These are phyloP conservation scores for Mastacembelus armatus DNA, from an alignment of 2,797 vertebrate species.

Conservation along the genomic window DNA sequence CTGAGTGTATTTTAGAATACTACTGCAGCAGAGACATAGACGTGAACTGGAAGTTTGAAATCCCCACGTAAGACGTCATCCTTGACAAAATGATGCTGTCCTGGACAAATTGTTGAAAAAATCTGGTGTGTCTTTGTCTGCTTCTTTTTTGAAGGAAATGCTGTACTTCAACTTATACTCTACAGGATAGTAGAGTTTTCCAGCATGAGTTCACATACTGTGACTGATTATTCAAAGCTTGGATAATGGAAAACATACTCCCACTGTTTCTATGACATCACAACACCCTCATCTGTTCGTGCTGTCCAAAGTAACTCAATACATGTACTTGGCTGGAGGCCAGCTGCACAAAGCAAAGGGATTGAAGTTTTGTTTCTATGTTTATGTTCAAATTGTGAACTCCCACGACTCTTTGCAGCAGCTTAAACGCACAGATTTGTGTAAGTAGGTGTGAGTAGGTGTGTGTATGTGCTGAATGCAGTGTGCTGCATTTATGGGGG, in stretches of 20 bases:
- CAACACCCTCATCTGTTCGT: constrained; percentile 50
- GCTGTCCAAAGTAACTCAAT: constrained; percentile 56
- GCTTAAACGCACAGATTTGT: constrained; percentile 66
- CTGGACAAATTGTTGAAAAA: background rate
- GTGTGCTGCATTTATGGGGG: constrained; percentile 34
- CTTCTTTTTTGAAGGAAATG: constrained; percentile 21
- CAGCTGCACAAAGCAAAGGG: constrained; percentile 50
- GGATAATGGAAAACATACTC: constrained; percentile 56
- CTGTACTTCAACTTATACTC: background rate
- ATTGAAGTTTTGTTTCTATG: constrained; percentile 60
- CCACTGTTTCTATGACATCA: constrained; percentile 68
- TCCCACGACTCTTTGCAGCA: constrained; percentile 63
- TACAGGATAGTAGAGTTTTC: constrained; percentile 29
- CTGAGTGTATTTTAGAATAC: background rate
- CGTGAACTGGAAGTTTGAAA: constrained; percentile 34
- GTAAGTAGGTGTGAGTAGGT: constrained; percentile 61
- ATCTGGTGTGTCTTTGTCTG: background rate
- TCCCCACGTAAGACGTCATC: constrained; percentile 33
- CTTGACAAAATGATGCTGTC: background rate
- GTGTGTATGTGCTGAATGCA: constrained; percentile 42
- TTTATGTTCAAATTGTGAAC: constrained; percentile 58
- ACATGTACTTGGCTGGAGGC: constrained; percentile 43
- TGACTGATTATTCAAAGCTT: constrained; percentile 51
- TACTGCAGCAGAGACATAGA: constrained; percentile 13
- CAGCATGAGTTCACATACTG: constrained; percentile 36